Evolutionary conservation across 1,140 invertebrate genomes (phyloP).

Genomic region (Battus philenor): DNA sequence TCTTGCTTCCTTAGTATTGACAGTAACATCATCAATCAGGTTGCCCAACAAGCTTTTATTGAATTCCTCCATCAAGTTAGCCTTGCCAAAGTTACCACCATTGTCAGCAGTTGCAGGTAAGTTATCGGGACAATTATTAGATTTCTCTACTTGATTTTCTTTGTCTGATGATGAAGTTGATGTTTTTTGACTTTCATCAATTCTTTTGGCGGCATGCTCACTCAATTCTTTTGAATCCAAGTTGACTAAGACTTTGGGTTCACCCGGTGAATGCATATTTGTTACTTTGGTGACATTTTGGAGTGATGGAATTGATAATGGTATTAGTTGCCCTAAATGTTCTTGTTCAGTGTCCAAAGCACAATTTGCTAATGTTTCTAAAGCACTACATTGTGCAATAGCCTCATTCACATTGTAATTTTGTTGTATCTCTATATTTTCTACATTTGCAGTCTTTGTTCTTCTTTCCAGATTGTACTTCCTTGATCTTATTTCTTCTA

Average conservation of each 20-base stretch:
- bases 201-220: constrained; percentile 51
- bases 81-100: constrained; percentile 51
- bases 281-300: constrained; percentile 67
- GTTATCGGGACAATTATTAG: constrained; percentile 34
- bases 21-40: constrained; percentile 74
- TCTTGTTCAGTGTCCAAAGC: constrained; percentile 65
- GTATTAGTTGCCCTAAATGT: constrained; percentile 64
- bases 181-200: constrained; percentile 43
- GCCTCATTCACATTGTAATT: constrained; percentile 56
- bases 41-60: constrained; percentile 70
- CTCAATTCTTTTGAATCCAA: constrained; percentile 67
- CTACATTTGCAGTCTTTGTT: constrained; percentile 37
- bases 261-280: constrained; percentile 65
- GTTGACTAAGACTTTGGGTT: constrained; percentile 67
- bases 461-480: constrained; percentile 58
- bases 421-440: constrained; percentile 31
- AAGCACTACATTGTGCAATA: constrained; percentile 59
- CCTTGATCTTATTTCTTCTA: constrained; percentile 81
- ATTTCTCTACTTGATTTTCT: constrained; percentile 46
- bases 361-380: constrained; percentile 70
- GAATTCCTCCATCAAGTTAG: constrained; percentile 70
- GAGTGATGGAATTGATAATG: constrained; percentile 54
- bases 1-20: constrained; percentile 78
- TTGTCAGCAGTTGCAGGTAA: constrained; percentile 6
- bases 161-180: constrained; percentile 34